Percentiles rank a stretch among this genome's conserved stretches.
Evolutionary conservation across 2,888 invertebrate genomes (phyloP).

Genomic region (Punctoribates punctum): DNA sequence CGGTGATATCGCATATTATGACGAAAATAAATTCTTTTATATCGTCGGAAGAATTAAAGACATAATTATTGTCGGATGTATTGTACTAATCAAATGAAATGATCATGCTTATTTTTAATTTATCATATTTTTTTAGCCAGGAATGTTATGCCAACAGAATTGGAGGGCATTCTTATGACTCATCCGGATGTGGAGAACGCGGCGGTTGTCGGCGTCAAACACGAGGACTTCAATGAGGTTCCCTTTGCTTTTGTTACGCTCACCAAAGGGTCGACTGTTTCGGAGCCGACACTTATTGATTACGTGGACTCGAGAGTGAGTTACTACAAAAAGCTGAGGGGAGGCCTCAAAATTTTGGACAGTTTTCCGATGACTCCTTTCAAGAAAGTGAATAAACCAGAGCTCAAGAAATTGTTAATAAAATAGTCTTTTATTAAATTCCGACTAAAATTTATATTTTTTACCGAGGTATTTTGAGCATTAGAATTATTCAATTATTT

Average conservation of each 20-base stretch:
- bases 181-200: neutral
- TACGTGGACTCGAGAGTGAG: neutral
- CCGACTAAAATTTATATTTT: no score
- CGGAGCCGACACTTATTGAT: neutral
- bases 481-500: no score
- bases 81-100: no score
- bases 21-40: neutral
- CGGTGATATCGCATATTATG: conserved; percentile 14
- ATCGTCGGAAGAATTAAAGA: neutral
- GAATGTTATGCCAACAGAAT: neutral
- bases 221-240: neutral
- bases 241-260: neutral
- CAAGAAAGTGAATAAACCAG: neutral
- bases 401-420: neutral
- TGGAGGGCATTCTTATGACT: neutral
- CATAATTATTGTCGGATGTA: neutral
- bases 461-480: no score
- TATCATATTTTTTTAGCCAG: no score
- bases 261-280: neutral
- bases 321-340: neutral
- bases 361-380: neutral
- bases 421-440: no score
- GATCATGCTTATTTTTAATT: no score
- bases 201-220: neutral
- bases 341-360: neutral